A percentile compares a stretch with the other conserved stretches of the same genome.
These are phyloP conservation scores for Pyrgus malvae DNA, from an alignment of 2,888 invertebrate species.

Conservation along the genomic window DNA sequence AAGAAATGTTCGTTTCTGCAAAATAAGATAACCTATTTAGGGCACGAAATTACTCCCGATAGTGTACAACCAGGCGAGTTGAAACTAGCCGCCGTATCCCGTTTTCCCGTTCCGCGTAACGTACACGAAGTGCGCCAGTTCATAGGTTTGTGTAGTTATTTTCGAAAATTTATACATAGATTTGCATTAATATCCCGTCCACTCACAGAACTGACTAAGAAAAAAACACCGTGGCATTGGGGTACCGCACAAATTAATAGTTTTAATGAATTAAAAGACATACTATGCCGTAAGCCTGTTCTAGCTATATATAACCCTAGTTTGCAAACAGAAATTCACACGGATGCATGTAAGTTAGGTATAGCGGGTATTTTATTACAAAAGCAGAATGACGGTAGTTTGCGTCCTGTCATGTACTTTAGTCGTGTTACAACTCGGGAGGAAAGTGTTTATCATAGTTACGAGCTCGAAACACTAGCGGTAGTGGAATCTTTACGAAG, in stretches of 20 bases:
- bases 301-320: background rate
- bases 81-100: background rate
- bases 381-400: background rate
- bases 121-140: background rate
- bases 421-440: background rate
- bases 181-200: background rate
- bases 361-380: background rate
- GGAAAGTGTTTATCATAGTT: constrained; percentile 4
- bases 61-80: background rate
- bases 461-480: constrained; percentile 18
- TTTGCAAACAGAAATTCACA: background rate
- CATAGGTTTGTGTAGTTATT: constrained; percentile 1
- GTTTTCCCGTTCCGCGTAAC: background rate
- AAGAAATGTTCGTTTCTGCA: background rate
- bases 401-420: background rate
- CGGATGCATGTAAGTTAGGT: background rate
- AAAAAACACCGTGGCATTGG: background rate
- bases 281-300: background rate
- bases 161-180: background rate
- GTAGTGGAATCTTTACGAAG: constrained; percentile 13
- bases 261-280: background rate
- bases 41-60: background rate
- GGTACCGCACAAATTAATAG: background rate
- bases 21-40: background rate
- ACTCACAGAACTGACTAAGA: background rate